Base-by-base conservation (phyloP, 1,140 invertebrate genomes). In the Hydropsyche tenuis region DNA sequence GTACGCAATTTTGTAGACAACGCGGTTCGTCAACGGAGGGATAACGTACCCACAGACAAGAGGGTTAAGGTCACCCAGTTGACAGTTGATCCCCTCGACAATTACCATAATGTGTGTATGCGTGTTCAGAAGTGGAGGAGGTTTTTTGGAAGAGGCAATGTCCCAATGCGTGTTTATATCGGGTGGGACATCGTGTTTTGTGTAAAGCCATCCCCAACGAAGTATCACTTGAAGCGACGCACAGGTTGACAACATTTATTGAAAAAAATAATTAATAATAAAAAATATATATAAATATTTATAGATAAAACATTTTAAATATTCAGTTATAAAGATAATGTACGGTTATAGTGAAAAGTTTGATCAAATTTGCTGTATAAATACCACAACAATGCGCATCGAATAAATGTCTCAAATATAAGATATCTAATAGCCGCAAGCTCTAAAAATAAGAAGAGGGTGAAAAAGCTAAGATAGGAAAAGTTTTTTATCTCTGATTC, bases 181-280 rank as follows among this genome's bases (percentile, higher is more conserved):
- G 46, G 23, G 18, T 42, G 71, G 62, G 60, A 62, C 71, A 73
- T 64, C 37, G 63, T 23, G 62, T 53, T 73, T 66, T 73, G 23
- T 73, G 62, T 73, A 72, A 46, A 56, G 69, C 53, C 46, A 72
- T 62, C 71, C 62, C 46, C 18, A 23, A 51, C 22, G 45, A 73
- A 45, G 71, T 27, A n/a, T 64, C 71, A 73, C 71, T 73, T 73
- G 71, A 51, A 65, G 71, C 18, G 46, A 60, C 11, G 14, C 23
- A 60, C 2, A 7, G 16, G 2, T 3, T 5, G 22, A 27, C 22
- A 60, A 25, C 56, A 3, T 60, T 37, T 37, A 37, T 37, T n/a
- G n/a, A n/a, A n/a, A n/a, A n/a, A n/a, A n/a, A 37, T 37, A 9
- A 37, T 37, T 37, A 4, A 37, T n/a, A n/a, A n/a, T n/a, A n/a